Percentiles rank a stretch among this genome's conserved stretches.
These are phyloP conservation scores for Antennarius striatus DNA, from an alignment of 2,113 vertebrate species.

Conservation along the genomic window DNA sequence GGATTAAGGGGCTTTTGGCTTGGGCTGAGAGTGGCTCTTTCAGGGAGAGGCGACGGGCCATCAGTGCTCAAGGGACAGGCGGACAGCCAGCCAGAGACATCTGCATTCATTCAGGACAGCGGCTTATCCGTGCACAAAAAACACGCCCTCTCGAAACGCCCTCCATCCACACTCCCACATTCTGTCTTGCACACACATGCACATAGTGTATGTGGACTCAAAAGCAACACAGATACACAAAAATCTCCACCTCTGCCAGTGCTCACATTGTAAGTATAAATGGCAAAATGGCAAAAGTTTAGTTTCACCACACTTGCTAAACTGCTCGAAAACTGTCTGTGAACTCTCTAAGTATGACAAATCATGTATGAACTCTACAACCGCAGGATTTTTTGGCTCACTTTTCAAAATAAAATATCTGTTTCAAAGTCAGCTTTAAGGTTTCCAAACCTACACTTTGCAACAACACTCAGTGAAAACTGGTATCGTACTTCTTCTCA, in stretches of 20 bases:
- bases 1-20: constrained; percentile 75
- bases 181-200: constrained; percentile 31
- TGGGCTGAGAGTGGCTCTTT: constrained; percentile 73
- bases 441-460: not conserved
- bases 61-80: constrained; percentile 72
- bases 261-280: constrained; percentile 18
- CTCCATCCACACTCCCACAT: constrained; percentile 64
- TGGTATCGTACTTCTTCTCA: not conserved
- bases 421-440: not conserved
- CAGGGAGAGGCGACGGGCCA: constrained; percentile 72
- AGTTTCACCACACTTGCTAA: not conserved
- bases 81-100: constrained; percentile 88
- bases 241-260: constrained; percentile 8
- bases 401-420: not conserved
- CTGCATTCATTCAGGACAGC: constrained; percentile 95
- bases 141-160: constrained; percentile 84
- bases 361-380: not conserved
- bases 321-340: not conserved
- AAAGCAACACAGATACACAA: constrained; percentile 27
- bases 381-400: not conserved
- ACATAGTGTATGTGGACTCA: constrained; percentile 27
- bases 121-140: constrained; percentile 89
- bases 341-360: not conserved
- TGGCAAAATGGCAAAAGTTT: constrained; percentile 6
- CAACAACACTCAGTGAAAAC: not conserved